Evolutionary conservation across 1,140 invertebrate species (phyloP), one percentile per base, ranked within the genome.

Genomic region (Phymorhynchus buccinoides): DNA sequence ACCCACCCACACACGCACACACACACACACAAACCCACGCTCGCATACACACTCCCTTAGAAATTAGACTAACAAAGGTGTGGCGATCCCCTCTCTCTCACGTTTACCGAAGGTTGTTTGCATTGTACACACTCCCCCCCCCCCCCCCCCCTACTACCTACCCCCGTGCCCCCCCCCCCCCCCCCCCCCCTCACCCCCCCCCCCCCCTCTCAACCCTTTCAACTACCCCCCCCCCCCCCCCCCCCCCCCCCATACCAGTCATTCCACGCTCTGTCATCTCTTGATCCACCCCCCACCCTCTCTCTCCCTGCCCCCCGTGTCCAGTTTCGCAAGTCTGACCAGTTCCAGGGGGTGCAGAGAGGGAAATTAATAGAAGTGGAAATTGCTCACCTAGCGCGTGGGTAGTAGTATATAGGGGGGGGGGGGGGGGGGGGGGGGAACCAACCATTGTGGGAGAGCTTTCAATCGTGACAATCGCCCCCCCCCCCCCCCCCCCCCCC

Each of bases 331-430:
- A 75, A 75, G 73, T 75, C 35, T 41, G 73, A 1, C 73, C 73
- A 41, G 73, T 75, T 75, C 7, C 6, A 22, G 4, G 37, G 73
- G 73, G n/a, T n/a, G n/a, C n/a, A 6, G 18, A 41, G 73, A 18
- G 73, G 35, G 73, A 75, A 75, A 75, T 75, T 41, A 75, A 41
- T 41, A 37, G 73, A 75, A 75, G 73, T 75, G 73, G 73, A 75
- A 75, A 75, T 41, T 75, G n/a, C n/a, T 75, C 32, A 41, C 73
- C 14, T 35, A 9, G 68, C 9, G n/a, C 9, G 68, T 73, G 68
- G 44, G 44, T 48, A 18, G 44, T 6, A 18, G 44, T 48, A 48
- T 6, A 18, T 6, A 18, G 44, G 7, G 6, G 44, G 44, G 44
- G 44, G 44, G 6, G 6, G 44, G 44, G 44, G 12, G 7, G 56